Evolutionary conservation across 2,797 vertebrate genomes (phyloP).

Genomic region (Arctocebus calabarensis): DNA sequence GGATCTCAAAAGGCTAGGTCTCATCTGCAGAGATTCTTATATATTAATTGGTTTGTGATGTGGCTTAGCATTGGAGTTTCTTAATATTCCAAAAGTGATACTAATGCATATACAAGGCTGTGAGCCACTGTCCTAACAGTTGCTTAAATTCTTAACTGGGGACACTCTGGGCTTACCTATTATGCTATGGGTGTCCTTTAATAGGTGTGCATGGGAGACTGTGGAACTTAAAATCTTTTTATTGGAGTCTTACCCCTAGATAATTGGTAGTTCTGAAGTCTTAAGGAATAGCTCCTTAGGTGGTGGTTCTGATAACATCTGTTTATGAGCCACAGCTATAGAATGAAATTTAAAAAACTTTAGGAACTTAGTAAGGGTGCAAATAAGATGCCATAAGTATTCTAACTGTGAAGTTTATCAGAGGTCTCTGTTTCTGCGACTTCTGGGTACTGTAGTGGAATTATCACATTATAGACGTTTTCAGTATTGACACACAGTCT

Average conservation of each 20-base stretch:
- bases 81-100: background rate
- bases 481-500: background rate
- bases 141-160: background rate
- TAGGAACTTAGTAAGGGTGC: background rate
- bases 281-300: background rate
- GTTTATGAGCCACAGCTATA: background rate
- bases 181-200: background rate
- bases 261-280: background rate
- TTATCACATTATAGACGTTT: background rate
- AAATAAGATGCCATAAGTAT: background rate
- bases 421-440: background rate
- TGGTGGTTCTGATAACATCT: background rate
- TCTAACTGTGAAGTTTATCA: background rate
- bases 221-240: background rate
- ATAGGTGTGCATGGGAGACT: background rate
- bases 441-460: background rate
- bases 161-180: background rate
- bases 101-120: background rate
- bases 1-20: background rate
- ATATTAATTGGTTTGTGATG: background rate
- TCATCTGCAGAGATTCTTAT: background rate
- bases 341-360: background rate
- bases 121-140: background rate
- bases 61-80: background rate
- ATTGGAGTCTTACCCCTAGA: background rate